Conservation (phyloP, 2,113 vertebrate species). For the Amia ocellicauda region DNA sequence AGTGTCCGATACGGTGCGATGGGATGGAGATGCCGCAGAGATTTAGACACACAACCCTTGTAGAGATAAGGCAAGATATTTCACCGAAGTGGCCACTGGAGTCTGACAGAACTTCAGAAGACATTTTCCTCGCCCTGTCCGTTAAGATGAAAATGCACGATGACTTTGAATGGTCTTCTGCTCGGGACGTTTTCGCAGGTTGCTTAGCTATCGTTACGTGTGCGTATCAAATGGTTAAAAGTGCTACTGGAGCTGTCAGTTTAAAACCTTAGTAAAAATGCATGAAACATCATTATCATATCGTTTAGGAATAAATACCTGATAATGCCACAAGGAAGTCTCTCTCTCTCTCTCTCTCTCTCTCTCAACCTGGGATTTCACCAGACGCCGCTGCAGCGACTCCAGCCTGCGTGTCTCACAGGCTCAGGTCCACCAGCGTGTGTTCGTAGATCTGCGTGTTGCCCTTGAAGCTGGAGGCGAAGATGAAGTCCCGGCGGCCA, state of each 20-base stretch:
- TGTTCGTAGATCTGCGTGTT: constrained; percentile 96
- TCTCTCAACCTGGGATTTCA: constrained; percentile 15
- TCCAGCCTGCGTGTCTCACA: constrained; percentile 73
- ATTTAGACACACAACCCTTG: constrained; percentile 32
- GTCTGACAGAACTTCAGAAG: neutral
- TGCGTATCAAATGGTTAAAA: constrained; percentile 32
- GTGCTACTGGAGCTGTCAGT: constrained; percentile 7
- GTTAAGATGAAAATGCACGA: constrained; percentile 9
- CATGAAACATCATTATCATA: too few species aligned
- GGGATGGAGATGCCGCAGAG: constrained; percentile 38
- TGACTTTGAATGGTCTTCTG: neutral
- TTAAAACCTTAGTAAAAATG: constrained; percentile 27
- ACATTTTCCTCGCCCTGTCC: neutral
- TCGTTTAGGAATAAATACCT: constrained; percentile 22
- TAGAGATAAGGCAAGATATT: constrained; percentile 46
- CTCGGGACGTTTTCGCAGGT: neutral
- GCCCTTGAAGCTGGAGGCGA: constrained; percentile 96
- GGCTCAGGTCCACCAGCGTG: constrained; percentile 86
- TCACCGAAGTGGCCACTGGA: constrained; percentile 29
- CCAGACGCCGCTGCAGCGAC: too few species aligned
- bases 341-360: constrained; percentile 12
- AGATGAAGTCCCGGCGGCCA: constrained; percentile 91
- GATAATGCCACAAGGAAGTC: constrained; percentile 19
- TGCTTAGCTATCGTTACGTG: constrained; percentile 7
- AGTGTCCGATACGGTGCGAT: constrained; percentile 33